phyloP scores from a whole-genome alignment of 2,113 vertebrate species.

The Tauraco erythrolophus region DNA sequence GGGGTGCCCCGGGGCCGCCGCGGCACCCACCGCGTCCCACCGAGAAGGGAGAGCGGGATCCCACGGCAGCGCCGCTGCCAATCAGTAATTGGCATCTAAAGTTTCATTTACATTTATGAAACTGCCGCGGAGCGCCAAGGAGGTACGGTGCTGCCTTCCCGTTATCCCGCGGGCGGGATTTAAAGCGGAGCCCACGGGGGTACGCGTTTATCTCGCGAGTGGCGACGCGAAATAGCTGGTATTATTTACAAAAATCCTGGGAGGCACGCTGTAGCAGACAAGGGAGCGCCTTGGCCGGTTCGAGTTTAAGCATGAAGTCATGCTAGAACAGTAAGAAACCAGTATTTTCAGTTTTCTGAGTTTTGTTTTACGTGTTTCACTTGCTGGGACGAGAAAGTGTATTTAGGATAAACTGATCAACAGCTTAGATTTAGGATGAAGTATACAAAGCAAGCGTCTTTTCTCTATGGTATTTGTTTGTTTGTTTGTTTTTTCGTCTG shows the following conservation, averaged over 20 bases:
- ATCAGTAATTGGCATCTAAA: slow-evolving; percentile 39
- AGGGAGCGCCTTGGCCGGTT: neutral
- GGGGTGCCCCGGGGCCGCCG: neutral
- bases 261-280: neutral
- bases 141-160: neutral
- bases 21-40: neutral
- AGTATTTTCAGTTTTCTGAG: neutral
- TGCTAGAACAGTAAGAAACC: slow-evolving; percentile 31
- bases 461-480: neutral
- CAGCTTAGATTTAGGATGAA: neutral
- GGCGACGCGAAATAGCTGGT: neutral
- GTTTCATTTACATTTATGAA: slow-evolving; percentile 55
- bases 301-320: neutral
- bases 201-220: neutral
- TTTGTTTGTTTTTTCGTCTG: neutral
- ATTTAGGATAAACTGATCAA: neutral
- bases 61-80: neutral
- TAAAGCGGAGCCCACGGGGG: neutral
- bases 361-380: neutral
- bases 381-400: neutral
- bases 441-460: neutral
- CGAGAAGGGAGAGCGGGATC: neutral
- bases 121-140: neutral
- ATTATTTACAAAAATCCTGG: neutral
- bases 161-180: neutral